phyloP scores from a whole-genome alignment of 1,140 invertebrate genomes.

The Achroia grisella region DNA sequence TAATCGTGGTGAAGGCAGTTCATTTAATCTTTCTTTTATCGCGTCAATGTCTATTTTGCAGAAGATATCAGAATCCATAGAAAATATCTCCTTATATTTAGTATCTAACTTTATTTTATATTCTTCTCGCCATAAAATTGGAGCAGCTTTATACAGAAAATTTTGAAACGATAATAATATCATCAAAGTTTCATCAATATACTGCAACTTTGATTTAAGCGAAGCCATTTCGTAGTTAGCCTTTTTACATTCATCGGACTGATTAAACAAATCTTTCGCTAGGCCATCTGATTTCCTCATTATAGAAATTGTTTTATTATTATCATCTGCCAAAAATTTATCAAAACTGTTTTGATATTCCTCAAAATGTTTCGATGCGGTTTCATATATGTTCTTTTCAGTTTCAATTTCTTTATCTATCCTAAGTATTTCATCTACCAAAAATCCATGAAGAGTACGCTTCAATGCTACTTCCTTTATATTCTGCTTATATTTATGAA shows the following conservation, averaged over 20 bases:
- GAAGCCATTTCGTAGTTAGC: conserved; percentile 66
- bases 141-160: conserved; percentile 76
- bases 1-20: conserved; percentile 61
- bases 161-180: conserved; percentile 78
- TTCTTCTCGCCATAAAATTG: conserved; percentile 70
- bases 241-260: conserved; percentile 69
- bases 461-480: conserved; percentile 72
- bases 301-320: conserved; percentile 75
- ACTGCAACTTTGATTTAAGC: conserved; percentile 75
- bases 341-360: conserved; percentile 76
- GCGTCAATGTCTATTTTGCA: conserved; percentile 29
- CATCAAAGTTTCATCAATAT: conserved; percentile 76
- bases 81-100: conserved; percentile 34
- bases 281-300: conserved; percentile 72
- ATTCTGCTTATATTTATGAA: conserved; percentile 74
- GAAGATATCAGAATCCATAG: conserved; percentile 45
- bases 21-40: conserved; percentile 62
- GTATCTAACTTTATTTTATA: conserved; percentile 41
- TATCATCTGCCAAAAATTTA: conserved; percentile 76
- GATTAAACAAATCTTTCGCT: conserved; percentile 60
- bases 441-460: conserved; percentile 73
- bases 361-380: conserved; percentile 73
- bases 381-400: conserved; percentile 73
- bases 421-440: conserved; percentile 75
- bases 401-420: conserved; percentile 76